Percentiles rank a stretch among this genome's conserved stretches.
phyloP scores from a whole-genome alignment of 2,797 vertebrate species.

The Notoglanidium macrostoma region DNA sequence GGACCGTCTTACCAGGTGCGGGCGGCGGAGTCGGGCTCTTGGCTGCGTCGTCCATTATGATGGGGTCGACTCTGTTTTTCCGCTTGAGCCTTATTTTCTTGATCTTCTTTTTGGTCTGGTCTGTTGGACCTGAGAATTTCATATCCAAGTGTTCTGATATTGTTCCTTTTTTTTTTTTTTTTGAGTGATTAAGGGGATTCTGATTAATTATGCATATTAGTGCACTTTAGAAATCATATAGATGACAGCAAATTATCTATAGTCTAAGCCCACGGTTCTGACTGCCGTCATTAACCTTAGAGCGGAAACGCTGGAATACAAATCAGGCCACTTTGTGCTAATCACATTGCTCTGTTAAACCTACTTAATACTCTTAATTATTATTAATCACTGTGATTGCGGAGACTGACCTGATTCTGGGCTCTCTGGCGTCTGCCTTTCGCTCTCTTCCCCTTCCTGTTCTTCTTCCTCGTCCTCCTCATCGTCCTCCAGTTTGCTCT shows the following conservation, averaged over 20 bases:
- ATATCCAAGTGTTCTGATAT: not conserved
- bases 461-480: conserved; percentile 70
- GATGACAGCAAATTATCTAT: not conserved
- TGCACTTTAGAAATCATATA: not conserved
- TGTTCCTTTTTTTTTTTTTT: not conserved
- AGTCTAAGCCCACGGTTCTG: not conserved
- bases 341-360: not conserved
- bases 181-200: not conserved
- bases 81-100: conserved; percentile 89
- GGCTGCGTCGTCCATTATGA: conserved; percentile 79
- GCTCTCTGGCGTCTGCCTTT: conserved; percentile 76
- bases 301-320: conserved; percentile 1
- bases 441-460: conserved; percentile 63
- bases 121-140: conserved; percentile 58
- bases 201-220: not conserved
- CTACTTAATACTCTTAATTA: not conserved
- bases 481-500: conserved; percentile 57
- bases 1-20: conserved; percentile 77
- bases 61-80: conserved; percentile 88
- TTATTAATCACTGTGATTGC: not conserved
- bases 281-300: not conserved
- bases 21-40: conserved; percentile 79
- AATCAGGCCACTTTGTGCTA: conserved; percentile 5
- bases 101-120: conserved; percentile 83
- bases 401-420: conserved; percentile 72